Evolutionary conservation across 2,888 invertebrate species (phyloP), one percentile per base, ranked within the genome.

Genomic region (Ischnura elegans): DNA sequence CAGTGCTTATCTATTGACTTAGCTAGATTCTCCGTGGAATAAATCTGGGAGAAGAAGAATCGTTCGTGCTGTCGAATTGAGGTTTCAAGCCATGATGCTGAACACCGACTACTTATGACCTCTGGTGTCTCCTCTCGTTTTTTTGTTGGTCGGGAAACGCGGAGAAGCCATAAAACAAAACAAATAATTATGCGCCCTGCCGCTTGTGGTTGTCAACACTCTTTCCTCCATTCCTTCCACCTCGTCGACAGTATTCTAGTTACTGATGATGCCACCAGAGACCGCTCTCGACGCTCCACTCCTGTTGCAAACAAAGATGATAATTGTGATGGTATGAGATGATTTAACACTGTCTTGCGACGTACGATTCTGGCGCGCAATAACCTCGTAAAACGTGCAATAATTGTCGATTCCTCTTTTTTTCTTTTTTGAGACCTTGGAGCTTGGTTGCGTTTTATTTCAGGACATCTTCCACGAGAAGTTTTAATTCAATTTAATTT

Each of bases 161-260:
- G 29, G 36, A 76, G 76, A 76, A 76, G 29, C 36, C 76, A 36
- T 76, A 36, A 76, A 76, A 76, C 76, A 76, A 76, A 76, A 76
- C 36, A 76, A 36, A 36, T 76, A 36, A 76, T 76, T 76, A 76
- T 76, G 76, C 36, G 29, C 36, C 8, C 76, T 36, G 36, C 76
- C 76, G 36, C 36, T 76, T 2, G 76, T 76, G 76, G 76, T 16
- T 76, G 76, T 36, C 76, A 25, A 16, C 6, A 36, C 36, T 10
- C 76, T 4, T 16, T 5, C 61, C n/a, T n/a, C n/a, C n/a, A 3
- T n/a, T 8, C 61, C n/a, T 10, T n/a, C 61, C 2, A n/a, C 61
- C 21, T n/a, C 0, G 6, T 19, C 61, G n/a, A 25, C 51, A 10
- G 16, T 16, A 6, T n/a, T n/a, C 61, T 51, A 10, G 61, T 25